Percentiles rank a stretch among this genome's conserved stretches.
Evolutionary conservation across 2,113 vertebrate genomes (phyloP).

Genomic region (Anas platyrhynchos): DNA sequence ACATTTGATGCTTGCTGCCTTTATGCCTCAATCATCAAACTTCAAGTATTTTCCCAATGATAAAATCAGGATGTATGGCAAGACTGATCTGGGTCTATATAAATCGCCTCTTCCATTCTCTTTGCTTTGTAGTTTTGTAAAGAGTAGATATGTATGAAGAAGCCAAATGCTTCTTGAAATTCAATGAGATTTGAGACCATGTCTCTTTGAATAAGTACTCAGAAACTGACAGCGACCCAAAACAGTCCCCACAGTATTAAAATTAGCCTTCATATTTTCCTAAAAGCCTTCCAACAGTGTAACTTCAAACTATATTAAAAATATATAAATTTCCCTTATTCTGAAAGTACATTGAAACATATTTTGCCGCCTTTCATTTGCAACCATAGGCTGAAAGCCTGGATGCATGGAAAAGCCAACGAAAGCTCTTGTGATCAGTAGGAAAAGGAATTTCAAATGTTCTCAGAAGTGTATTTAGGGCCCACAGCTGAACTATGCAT

Average conservation of each 20-base stretch:
- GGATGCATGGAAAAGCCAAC: background rate
- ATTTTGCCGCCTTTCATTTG: background rate
- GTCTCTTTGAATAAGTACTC: background rate
- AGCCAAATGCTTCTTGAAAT: background rate
- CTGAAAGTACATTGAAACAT: background rate
- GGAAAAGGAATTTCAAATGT: background rate
- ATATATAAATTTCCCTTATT: background rate
- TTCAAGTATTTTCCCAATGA: background rate
- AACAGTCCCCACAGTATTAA: background rate
- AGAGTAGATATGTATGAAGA: background rate
- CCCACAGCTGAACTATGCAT: background rate
- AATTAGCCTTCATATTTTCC: background rate
- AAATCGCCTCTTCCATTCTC: background rate
- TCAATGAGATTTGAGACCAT: background rate
- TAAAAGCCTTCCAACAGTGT: background rate
- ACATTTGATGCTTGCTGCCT: slow-evolving; percentile 27
- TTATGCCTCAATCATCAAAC: background rate
- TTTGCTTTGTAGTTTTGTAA: background rate
- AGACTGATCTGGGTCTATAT: background rate
- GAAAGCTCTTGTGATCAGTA: background rate
- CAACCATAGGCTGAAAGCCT: background rate
- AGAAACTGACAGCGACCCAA: background rate
- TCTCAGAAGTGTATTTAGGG: background rate
- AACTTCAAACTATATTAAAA: background rate
- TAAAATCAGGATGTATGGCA: background rate